phyloP scores from a whole-genome alignment of 2,113 vertebrate genomes.

The Rousettus leschenaultii region DNA sequence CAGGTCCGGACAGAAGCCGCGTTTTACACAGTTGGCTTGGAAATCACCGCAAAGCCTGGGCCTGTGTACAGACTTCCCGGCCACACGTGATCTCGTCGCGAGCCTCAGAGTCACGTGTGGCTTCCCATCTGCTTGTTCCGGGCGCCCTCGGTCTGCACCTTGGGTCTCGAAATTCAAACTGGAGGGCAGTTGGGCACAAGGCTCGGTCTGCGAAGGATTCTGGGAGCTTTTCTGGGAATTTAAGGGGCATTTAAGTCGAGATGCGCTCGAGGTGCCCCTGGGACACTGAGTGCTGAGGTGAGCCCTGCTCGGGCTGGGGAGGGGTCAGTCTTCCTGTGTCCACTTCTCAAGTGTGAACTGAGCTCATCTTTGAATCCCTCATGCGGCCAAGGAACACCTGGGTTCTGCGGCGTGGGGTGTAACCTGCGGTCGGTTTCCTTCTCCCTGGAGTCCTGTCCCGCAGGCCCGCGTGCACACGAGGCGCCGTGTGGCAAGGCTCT shows the following conservation, averaged over 20 bases:
- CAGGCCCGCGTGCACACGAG: not conserved
- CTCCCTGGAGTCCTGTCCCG: not conserved
- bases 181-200: not conserved
- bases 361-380: not conserved
- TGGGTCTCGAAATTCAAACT: not conserved
- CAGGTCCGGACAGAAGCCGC: accelerated
- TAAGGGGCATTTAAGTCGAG: not conserved
- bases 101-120: not conserved
- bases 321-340: not conserved
- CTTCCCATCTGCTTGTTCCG: accelerated
- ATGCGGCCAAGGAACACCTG: not conserved
- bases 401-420: not conserved
- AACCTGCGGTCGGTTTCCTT: accelerated
- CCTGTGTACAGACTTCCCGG: accelerated
- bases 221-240: not conserved
- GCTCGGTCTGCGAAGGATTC: not conserved
- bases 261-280: not conserved
- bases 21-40: not conserved
- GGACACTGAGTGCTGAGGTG: accelerated
- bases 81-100: too few relatives aligned
- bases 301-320: not conserved
- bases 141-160: not conserved
- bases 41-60: not conserved
- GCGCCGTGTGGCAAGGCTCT: too few relatives aligned
- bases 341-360: accelerated